Evolutionary conservation across 2,888 invertebrate species (phyloP), one percentile per base, ranked within the genome.

Genomic region (Eueremaeus valkanovi): DNA sequence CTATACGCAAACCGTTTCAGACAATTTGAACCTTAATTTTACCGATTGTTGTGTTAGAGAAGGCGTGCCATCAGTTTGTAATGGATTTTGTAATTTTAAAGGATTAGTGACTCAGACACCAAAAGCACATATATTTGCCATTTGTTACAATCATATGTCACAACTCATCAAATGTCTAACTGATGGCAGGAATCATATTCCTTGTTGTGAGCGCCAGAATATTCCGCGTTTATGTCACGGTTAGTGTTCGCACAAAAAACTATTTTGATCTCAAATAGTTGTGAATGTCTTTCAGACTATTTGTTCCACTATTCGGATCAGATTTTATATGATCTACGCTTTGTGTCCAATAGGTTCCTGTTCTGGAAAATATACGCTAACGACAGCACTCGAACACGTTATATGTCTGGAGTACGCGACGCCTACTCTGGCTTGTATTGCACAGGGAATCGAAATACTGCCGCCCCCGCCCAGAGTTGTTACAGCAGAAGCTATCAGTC

Each of bases 211-310:
- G 29, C 89, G 89, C 79, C 91, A 92, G 82, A 87, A 89, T 75
- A 90, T 92, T 27, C 92, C 92, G 0, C 91, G 92, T 82, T 88
- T 92, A 79, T 92, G 92, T 82, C 92, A 91, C 81, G n/a, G n/a
- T n/a, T n/a, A n/a, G n/a, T n/a, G n/a, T n/a, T n/a, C n/a, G n/a
- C n/a, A n/a, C n/a, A n/a, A n/a, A n/a, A n/a, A n/a, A n/a, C n/a
- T n/a, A n/a, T n/a, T n/a, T n/a, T n/a, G n/a, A n/a, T n/a, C n/a
- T n/a, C n/a, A n/a, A n/a, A n/a, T n/a, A n/a, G n/a, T n/a, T n/a
- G n/a, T n/a, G n/a, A n/a, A n/a, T n/a, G n/a, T n/a, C n/a, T n/a
- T n/a, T n/a, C n/a, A n/a, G n/a, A n/a, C n/a, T n/a, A n/a, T n/a
- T n/a, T n/a, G n/a, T n/a, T n/a, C n/a, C n/a, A n/a, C n/a, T n/a